phyloP scores from a whole-genome alignment of 2,888 invertebrate genomes.

The Uloborus plumipes region DNA sequence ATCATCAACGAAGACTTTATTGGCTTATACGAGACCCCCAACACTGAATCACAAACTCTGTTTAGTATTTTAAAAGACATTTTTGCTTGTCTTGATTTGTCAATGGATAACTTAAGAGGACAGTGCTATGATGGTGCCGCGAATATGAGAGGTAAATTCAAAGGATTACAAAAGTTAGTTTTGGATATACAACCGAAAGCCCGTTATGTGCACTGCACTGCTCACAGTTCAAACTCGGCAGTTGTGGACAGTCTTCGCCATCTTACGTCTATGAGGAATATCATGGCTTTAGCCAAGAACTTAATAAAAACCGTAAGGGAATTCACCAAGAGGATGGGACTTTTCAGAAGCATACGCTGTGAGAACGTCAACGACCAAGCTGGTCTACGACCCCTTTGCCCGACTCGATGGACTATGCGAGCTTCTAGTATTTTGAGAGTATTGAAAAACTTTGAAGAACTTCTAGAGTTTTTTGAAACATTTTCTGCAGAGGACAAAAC shows the following conservation, averaged over 20 bases:
- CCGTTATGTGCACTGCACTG: background rate
- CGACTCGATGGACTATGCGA: constrained; percentile 1
- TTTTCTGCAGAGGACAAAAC: background rate
- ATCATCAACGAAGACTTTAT: too few species aligned
- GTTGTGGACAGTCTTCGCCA: background rate
- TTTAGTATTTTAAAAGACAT: constrained; percentile 8
- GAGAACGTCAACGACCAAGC: background rate
- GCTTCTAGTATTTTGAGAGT: background rate
- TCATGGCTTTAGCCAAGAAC: constrained; percentile 6
- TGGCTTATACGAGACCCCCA: too few species aligned
- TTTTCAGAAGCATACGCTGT: background rate
- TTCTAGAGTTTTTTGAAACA: constrained; percentile 5
- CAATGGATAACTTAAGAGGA: too few species aligned
- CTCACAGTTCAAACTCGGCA: constrained; percentile 13
- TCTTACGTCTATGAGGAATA: constrained; percentile 2
- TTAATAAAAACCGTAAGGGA: constrained; percentile 15
- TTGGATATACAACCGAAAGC: background rate
- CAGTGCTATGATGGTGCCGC: constrained; percentile 10
- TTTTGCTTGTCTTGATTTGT: background rate
- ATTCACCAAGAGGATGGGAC: background rate
- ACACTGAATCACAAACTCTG: background rate
- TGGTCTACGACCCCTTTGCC: constrained; percentile 1
- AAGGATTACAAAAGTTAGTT: too few species aligned
- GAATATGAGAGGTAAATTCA: background rate
- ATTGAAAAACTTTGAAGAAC: background rate